Percentiles rank a stretch among this genome's conserved stretches.
Conservation (phyloP, 2,113 vertebrate genomes). For the Pollimyrus isidori region DNA sequence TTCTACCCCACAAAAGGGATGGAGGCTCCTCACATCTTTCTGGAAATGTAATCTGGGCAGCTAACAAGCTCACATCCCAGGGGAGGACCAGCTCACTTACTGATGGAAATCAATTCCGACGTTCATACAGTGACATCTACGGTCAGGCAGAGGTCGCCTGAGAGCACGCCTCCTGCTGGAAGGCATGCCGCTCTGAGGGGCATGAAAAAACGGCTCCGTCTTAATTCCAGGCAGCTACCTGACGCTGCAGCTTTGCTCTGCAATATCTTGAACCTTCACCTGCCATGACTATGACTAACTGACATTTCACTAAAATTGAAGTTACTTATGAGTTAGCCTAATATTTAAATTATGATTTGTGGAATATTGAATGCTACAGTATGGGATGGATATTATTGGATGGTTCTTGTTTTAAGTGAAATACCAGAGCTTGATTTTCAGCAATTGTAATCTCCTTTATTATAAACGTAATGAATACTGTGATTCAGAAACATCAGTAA, state of each 20-base stretch:
- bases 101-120: background rate
- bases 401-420: background rate
- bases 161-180: background rate
- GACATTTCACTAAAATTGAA: background rate
- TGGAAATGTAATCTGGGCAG: conserved; percentile 3
- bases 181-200: background rate
- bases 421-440: background rate
- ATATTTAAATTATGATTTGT: background rate
- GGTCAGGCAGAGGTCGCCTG: background rate
- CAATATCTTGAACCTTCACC: background rate
- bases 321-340: background rate
- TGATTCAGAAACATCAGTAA: background rate
- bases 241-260: background rate
- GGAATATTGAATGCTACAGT: background rate
- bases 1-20: background rate
- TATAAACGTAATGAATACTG: background rate
- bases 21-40: background rate
- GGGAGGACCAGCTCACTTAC: background rate
- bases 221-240: background rate
- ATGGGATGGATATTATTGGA: background rate
- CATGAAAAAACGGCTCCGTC: background rate
- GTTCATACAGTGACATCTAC: background rate
- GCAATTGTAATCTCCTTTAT: background rate
- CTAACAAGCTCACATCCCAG: background rate
- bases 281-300: background rate